Conservation (phyloP, 2,888 invertebrate species). For the Neuroscelio doddi region DNA sequence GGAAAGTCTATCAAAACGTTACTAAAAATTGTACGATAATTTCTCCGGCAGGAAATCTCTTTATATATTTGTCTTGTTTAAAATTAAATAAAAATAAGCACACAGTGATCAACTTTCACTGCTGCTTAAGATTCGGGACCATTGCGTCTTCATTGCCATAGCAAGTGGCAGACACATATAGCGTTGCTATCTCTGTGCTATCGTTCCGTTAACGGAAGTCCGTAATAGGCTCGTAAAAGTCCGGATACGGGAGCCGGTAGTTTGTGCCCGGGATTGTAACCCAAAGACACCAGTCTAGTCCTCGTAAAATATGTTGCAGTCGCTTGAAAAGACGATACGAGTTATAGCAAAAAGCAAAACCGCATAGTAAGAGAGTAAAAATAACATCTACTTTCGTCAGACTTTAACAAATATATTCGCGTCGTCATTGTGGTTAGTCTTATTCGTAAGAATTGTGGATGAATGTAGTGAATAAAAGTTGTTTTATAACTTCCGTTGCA, state of each 20-base stretch:
- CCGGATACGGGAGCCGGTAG: conserved; percentile 46
- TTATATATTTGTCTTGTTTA: conserved; percentile 11
- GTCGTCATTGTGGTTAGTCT: too few species aligned
- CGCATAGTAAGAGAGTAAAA: conserved; percentile 2
- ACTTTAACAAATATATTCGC: conserved; percentile 7
- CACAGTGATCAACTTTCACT: conserved; percentile 17
- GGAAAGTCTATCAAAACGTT: too few species aligned
- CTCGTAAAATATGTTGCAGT: conserved; percentile 47
- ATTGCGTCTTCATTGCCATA: conserved; percentile 20
- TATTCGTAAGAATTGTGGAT: too few species aligned
- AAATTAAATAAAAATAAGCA: conserved; percentile 14
- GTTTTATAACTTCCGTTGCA: too few species aligned
- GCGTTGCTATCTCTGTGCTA: conserved; percentile 46
- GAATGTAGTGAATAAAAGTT: too few species aligned
- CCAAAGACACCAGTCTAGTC: conserved; percentile 23
- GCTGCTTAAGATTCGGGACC: conserved; percentile 17
- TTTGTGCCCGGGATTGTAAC: conserved; percentile 28
- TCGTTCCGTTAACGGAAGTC: conserved; percentile 55
- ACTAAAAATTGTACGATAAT: neutral
- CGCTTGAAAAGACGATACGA: conserved; percentile 45
- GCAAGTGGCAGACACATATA: conserved; percentile 8
- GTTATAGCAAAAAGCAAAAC: conserved; percentile 9
- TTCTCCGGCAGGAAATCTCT: conserved; percentile 7
- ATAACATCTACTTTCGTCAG: conserved; percentile 11
- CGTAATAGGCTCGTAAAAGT: conserved; percentile 59